Evolutionary conservation across 2,113 vertebrate genomes (phyloP).

Genomic region (Polypterus bichir): DNA sequence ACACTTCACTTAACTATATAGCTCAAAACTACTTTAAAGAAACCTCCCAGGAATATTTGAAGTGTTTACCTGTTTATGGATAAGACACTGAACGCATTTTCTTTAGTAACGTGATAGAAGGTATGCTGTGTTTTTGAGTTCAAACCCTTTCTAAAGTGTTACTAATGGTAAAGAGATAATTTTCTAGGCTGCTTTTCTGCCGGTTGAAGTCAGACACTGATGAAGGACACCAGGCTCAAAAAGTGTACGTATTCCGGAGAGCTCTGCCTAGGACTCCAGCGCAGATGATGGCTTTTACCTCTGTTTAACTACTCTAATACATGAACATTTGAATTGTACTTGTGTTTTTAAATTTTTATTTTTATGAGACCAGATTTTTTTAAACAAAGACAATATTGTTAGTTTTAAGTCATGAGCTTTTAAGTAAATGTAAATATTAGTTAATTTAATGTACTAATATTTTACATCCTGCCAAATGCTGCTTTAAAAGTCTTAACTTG

Average conservation of each 20-base stretch:
- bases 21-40: too few relatives aligned
- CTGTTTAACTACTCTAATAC: conserved; percentile 72
- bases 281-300: conserved; percentile 94
- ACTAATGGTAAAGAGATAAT: conserved; percentile 99
- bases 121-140: conserved; percentile 70
- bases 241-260: conserved; percentile 99
- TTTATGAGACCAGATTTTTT: conserved; percentile 37
- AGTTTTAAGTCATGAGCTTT: conserved; percentile 11
- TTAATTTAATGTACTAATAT: too few relatives aligned
- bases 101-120: conserved; percentile 33
- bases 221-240: conserved; percentile 99
- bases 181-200: conserved; percentile 99
- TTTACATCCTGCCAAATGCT: too few relatives aligned
- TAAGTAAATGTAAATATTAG: too few relatives aligned
- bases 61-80: too few relatives aligned
- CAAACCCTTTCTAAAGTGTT: conserved; percentile 99
- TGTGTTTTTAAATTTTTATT: conserved; percentile 54
- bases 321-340: conserved; percentile 57
- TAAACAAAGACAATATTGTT: conserved; percentile 35
- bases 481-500: too few relatives aligned
- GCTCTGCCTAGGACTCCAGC: conserved; percentile 96
- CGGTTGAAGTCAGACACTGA: conserved; percentile 99
- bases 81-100: too few relatives aligned
- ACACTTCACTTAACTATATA: too few relatives aligned
- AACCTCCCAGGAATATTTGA: too few relatives aligned